Percentiles rank a stretch among this genome's conserved stretches.
Conservation (phyloP, 1,140 invertebrate species). For the Charaxes varanes region DNA sequence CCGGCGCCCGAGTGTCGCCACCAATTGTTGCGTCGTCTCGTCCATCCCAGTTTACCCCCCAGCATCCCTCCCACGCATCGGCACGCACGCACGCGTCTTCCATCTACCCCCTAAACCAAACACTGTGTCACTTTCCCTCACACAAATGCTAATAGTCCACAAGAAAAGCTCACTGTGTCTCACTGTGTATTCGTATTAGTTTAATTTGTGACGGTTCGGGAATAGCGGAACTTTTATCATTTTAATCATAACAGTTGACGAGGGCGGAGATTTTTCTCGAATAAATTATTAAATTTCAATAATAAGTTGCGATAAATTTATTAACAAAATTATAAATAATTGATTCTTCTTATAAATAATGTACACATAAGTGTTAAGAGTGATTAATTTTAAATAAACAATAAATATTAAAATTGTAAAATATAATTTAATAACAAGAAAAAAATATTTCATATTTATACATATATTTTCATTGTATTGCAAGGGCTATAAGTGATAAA, state of each 20-base stretch:
- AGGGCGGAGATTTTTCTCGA: neutral
- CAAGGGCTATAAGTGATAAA: too few relatives aligned
- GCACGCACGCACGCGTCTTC: constrained; percentile 3
- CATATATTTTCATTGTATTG: too few relatives aligned
- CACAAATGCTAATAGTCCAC: neutral
- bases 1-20: constrained; percentile 39
- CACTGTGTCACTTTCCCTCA: constrained; percentile 2
- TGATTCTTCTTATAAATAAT: too few relatives aligned
- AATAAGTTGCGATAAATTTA: neutral
- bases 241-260: constrained; percentile 1
- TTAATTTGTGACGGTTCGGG: neutral
- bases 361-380: too few relatives aligned
- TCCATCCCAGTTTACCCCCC: constrained; percentile 1
- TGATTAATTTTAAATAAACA: too few relatives aligned
- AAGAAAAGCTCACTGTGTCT: neutral
- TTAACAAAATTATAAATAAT: neutral
- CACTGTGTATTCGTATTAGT: neutral
- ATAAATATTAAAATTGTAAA: too few relatives aligned
- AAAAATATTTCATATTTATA: too few relatives aligned
- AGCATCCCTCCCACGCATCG: constrained; percentile 9
- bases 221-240: neutral
- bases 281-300: neutral
- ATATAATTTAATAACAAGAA: too few relatives aligned
- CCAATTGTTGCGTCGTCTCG: constrained; percentile 36
- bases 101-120: constrained; percentile 1